These are phyloP conservation scores for Falco concolor DNA, from an alignment of 2,797 vertebrate species.

Conservation along the genomic window DNA sequence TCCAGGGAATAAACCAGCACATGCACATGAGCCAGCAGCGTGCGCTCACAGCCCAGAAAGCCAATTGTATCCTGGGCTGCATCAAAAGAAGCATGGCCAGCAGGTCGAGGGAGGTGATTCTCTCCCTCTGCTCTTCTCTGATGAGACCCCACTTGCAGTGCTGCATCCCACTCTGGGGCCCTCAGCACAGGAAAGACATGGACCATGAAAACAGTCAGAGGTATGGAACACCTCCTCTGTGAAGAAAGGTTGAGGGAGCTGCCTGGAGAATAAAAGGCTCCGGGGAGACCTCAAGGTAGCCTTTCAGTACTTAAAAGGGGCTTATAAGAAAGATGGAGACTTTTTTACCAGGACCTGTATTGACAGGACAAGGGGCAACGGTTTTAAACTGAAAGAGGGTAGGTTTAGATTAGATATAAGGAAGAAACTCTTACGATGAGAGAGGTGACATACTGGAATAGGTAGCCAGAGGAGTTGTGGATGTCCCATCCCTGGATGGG, in stretches of 20 bases:
- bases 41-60: not conserved
- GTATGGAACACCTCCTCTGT: not conserved
- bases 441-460: not conserved
- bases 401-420: not conserved
- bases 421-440: not conserved
- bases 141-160: not conserved
- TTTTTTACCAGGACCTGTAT: not conserved
- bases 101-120: not conserved
- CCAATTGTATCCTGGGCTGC: fast-evolving
- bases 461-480: not conserved
- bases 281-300: not conserved
- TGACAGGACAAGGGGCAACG: not conserved
- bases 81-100: fast-evolving
- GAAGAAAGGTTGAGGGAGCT: not conserved
- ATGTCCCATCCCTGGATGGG: too few species aligned
- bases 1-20: not conserved
- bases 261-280: not conserved
- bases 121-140: fast-evolving
- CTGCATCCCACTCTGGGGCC: not conserved
- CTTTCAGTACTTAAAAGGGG: not conserved
- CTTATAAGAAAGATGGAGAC: not conserved
- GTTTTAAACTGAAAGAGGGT: not conserved
- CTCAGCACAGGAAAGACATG: not conserved
- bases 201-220: not conserved
- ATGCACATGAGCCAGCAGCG: fast-evolving